Conservation (phyloP, 2,888 invertebrate genomes). For the Hoplodrina ambigua region DNA sequence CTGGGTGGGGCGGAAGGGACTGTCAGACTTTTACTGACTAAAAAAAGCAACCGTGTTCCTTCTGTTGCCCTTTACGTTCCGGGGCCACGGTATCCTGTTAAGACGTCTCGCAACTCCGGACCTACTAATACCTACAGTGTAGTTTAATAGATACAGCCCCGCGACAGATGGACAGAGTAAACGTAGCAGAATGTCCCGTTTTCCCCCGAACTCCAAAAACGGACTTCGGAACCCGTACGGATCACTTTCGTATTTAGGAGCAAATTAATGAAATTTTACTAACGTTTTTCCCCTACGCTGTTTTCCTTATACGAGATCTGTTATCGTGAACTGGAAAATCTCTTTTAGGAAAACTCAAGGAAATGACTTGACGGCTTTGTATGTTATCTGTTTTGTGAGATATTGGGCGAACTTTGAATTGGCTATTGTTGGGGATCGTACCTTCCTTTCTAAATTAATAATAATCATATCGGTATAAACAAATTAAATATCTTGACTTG, state of each 20-base stretch:
- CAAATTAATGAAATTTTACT: constrained; percentile 75
- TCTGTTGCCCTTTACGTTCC: too few species aligned
- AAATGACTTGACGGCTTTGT: constrained; percentile 48
- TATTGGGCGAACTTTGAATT: constrained; percentile 21
- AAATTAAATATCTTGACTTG: too few species aligned
- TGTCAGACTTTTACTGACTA: too few species aligned
- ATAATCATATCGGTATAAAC: too few species aligned
- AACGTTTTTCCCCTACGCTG: constrained; percentile 61
- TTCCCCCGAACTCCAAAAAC: constrained; percentile 25
- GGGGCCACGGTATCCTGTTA: too few species aligned
- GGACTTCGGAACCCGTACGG: constrained; percentile 48
- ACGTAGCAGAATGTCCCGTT: neutral
- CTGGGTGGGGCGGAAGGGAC: too few species aligned
- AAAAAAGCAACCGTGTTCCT: too few species aligned
- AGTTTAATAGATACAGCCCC: neutral
- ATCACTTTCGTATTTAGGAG: constrained; percentile 65
- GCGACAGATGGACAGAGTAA: neutral
- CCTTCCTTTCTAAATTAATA: neutral
- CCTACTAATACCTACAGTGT: too few species aligned
- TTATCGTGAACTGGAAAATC: constrained; percentile 48
- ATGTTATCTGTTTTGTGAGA: constrained; percentile 34
- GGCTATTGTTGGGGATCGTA: constrained; percentile 5
- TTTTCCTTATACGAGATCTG: constrained; percentile 30
- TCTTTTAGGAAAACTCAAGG: constrained; percentile 42
- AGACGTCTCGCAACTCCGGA: too few species aligned